These are phyloP conservation scores for Eilema depressum DNA, from an alignment of 2,888 invertebrate species.

Conservation along the genomic window DNA sequence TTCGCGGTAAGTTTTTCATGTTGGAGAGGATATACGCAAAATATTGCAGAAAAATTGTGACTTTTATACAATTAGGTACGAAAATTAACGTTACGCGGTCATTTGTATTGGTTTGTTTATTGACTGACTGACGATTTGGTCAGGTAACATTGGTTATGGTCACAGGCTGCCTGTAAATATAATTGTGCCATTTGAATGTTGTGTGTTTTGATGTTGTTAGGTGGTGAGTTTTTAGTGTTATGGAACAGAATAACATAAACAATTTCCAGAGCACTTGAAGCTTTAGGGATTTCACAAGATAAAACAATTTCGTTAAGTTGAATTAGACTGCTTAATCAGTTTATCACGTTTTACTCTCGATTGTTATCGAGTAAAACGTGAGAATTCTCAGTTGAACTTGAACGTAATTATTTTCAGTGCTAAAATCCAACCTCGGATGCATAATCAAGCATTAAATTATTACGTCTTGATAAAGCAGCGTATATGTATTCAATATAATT, in stretches of 20 bases:
- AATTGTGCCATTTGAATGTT: neutral
- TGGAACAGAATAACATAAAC: neutral
- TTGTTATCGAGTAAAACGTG: neutral
- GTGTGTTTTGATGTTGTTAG: neutral
- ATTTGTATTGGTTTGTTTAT: neutral
- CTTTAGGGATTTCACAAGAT: neutral
- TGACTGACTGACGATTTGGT: neutral
- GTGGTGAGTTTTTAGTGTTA: neutral
- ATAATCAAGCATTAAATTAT: neutral
- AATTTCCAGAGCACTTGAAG: neutral
- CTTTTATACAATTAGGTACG: neutral
- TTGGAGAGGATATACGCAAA: neutral
- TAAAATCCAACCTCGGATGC: neutral
- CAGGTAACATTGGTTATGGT: neutral
- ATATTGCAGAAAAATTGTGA: neutral
- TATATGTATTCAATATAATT: neutral
- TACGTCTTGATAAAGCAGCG: neutral
- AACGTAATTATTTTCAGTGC: neutral
- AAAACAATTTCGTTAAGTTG: neutral
- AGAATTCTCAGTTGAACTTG: neutral
- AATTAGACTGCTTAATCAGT: neutral
- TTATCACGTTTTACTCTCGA: neutral
- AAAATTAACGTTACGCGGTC: neutral
- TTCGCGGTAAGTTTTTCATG: slow-evolving; percentile 89
- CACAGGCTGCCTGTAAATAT: neutral